Conservation (phyloP, 2,797 vertebrate species). For the Eulemur albifrons region DNA sequence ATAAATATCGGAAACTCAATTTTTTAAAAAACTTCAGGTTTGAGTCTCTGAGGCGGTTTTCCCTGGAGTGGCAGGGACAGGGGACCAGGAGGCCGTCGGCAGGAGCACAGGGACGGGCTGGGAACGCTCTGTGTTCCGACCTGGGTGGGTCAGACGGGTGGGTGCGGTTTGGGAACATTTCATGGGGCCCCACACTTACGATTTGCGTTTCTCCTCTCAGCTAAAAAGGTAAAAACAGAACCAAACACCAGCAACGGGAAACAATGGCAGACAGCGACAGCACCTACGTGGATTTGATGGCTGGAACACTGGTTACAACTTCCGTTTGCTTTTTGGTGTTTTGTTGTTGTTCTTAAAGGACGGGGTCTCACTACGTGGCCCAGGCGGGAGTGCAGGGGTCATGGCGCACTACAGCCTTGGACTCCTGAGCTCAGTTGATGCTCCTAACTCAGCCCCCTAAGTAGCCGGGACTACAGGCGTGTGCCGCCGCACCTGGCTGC, state of each 20-base stretch:
- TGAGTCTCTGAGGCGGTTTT: background rate
- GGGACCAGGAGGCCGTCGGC: background rate
- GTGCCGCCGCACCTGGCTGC: background rate
- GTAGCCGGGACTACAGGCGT: background rate
- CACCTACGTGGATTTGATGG: too few relatives aligned
- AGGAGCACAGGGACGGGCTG: accelerated
- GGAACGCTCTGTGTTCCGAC: background rate
- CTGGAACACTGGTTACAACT: background rate
- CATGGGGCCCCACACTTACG: accelerated
- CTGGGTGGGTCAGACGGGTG: accelerated
- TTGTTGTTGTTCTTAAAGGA: background rate
- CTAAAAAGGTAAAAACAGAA: background rate
- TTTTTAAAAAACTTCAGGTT: background rate
- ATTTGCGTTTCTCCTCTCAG: background rate
- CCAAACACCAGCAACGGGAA: background rate
- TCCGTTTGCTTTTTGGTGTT: background rate
- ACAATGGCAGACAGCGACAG: accelerated
- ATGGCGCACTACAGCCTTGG: background rate
- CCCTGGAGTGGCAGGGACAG: background rate
- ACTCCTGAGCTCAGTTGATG: background rate
- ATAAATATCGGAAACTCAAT: background rate
- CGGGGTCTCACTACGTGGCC: background rate
- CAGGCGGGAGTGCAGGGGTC: background rate
- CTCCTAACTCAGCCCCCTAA: background rate
- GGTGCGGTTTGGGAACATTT: background rate